Evolutionary conservation across 2,797 vertebrate genomes (phyloP).

Genomic region (Tapirus indicus): DNA sequence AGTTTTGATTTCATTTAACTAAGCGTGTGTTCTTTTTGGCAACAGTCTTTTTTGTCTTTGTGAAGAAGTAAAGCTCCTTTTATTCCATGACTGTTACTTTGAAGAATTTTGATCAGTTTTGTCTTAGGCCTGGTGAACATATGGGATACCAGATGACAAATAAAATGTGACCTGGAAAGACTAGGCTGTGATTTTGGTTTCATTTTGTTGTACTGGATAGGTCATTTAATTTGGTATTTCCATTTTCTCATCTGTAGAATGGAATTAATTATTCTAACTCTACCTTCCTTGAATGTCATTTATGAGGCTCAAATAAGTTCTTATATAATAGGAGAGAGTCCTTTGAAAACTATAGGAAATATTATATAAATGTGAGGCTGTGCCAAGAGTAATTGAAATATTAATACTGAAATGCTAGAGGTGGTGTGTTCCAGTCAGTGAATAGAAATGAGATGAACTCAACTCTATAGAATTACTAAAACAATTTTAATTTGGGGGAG

Average conservation of each 20-base stretch:
- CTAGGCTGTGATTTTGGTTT: conserved; percentile 29
- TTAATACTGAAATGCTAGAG: neutral
- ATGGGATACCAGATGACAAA: conserved; percentile 4
- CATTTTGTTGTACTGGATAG: neutral
- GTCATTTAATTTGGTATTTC: conserved; percentile 29
- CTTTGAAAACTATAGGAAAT: conserved; percentile 46
- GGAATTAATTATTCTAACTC: conserved; percentile 16
- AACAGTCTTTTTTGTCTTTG: conserved; percentile 64
- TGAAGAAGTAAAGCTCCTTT: conserved; percentile 50
- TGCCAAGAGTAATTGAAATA: conserved; percentile 17
- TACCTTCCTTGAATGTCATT: neutral
- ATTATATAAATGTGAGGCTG: neutral
- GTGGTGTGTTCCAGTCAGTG: neutral
- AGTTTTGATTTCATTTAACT: conserved; percentile 81
- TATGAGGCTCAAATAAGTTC: neutral
- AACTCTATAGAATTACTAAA: conserved; percentile 8
- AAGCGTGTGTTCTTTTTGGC: conserved; percentile 57
- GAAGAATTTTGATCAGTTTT: conserved; percentile 64
- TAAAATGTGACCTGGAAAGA: conserved; percentile 42
- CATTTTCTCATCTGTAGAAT: conserved; percentile 36
- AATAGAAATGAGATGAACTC: conserved; percentile 12
- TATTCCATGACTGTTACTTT: conserved; percentile 49
- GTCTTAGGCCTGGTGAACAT: conserved; percentile 53
- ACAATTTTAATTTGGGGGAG: conserved; percentile 32
- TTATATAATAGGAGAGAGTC: neutral